Conservation (phyloP, 2,113 vertebrate genomes). For the Hystrix brachyura region DNA sequence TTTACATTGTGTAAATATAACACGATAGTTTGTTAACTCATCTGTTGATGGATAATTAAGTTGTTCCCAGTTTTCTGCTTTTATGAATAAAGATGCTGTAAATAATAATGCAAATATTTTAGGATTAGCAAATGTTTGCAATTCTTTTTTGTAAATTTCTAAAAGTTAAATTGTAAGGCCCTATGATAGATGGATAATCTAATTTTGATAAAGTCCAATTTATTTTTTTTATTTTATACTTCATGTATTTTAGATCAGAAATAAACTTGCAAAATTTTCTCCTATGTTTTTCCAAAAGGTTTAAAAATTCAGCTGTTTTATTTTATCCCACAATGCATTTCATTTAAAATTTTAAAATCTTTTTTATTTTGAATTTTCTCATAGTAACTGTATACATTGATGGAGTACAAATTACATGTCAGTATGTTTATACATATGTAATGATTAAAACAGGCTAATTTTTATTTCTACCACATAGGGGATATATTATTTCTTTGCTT, state of each 20-base stretch:
- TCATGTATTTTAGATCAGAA: background rate
- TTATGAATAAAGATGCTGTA: background rate
- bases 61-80: background rate
- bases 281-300: background rate
- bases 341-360: background rate
- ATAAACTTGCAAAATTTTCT: background rate
- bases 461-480: rapidly evolving
- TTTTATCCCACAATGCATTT: background rate
- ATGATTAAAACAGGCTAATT: background rate
- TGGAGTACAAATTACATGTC: background rate
- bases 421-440: background rate
- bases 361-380: background rate
- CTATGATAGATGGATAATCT: background rate
- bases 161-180: background rate
- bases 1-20: background rate
- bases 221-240: background rate
- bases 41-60: background rate
- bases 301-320: background rate
- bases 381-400: background rate
- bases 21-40: background rate
- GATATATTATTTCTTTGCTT: background rate
- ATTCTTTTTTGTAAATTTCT: background rate
- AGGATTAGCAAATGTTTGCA: background rate
- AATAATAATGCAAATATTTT: background rate
- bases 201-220: background rate